phyloP scores from a whole-genome alignment of 2,888 invertebrate species.

The Drosophila anomelani region DNA sequence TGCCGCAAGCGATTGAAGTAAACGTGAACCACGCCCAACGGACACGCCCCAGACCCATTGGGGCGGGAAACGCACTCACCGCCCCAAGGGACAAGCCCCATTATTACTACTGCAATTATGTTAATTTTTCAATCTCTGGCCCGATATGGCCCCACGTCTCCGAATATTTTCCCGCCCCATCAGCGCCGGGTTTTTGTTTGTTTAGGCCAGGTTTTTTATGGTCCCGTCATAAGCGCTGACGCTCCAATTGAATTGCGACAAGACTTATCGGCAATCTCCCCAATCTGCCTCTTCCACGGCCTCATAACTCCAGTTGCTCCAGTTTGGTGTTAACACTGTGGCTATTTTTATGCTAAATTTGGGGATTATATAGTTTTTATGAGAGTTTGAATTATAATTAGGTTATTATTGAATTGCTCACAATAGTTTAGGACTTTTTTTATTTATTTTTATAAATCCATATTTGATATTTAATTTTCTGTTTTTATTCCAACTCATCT shows the following conservation, averaged over 20 bases:
- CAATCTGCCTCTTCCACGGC: constrained; percentile 4
- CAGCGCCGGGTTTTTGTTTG: constrained; percentile 16
- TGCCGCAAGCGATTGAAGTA: constrained; percentile 52
- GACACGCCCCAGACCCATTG: constrained; percentile 22
- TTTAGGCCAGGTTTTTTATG: constrained; percentile 33
- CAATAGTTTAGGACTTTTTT: neutral
- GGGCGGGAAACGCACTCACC: constrained; percentile 26
- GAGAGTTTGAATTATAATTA: no score
- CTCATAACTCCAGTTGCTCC: neutral
- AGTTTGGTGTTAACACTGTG: neutral
- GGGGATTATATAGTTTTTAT: no score
- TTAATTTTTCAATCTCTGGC: constrained; percentile 59
- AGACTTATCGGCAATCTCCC: constrained; percentile 34
- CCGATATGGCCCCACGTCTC: constrained; percentile 29
- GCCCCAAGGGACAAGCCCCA: constrained; percentile 49
- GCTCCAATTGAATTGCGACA: constrained; percentile 45
- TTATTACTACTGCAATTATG: constrained; percentile 72
- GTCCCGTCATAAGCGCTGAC: constrained; percentile 19
- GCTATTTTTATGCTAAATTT: constrained; percentile 1
- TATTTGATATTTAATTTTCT: neutral
- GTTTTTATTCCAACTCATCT: neutral
- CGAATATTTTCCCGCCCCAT: constrained; percentile 26
- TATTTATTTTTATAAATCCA: neutral
- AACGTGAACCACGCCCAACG: constrained; percentile 27
- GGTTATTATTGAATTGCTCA: no score